Percentiles rank a stretch among this genome's conserved stretches.
Evolutionary conservation across 2,113 vertebrate genomes (phyloP).

Genomic region (Pteropus alecto): DNA sequence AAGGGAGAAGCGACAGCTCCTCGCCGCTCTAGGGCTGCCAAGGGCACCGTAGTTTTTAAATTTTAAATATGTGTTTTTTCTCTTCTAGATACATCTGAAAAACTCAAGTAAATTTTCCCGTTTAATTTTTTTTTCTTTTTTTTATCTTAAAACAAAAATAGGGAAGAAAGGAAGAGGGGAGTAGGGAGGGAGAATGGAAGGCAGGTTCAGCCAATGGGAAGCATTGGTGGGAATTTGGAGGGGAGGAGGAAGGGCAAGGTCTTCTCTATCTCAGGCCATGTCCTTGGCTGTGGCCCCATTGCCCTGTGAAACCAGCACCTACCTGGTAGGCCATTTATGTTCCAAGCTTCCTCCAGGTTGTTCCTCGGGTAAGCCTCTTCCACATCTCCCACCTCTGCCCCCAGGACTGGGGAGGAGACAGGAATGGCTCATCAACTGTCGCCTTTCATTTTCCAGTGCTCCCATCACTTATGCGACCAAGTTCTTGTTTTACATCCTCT

Average conservation of each 20-base stretch:
- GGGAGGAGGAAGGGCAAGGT: background rate
- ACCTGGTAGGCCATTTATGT: background rate
- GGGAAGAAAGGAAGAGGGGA: background rate
- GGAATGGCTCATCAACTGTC: background rate
- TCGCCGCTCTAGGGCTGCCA: background rate
- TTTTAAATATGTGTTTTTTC: background rate
- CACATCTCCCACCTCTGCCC: background rate
- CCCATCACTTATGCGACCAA: background rate
- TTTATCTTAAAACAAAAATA: background rate
- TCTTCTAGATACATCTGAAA: background rate
- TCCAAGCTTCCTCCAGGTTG: background rate
- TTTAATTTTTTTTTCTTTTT: background rate
- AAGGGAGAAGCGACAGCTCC: background rate
- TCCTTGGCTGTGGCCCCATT: accelerated
- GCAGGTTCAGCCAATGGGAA: background rate
- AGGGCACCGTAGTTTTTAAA: background rate
- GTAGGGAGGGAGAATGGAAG: background rate
- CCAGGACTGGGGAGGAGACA: accelerated
- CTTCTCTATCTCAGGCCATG: accelerated
- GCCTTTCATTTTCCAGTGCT: background rate
- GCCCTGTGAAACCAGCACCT: background rate
- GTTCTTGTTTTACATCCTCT: background rate
- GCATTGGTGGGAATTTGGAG: accelerated
- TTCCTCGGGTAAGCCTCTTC: background rate
- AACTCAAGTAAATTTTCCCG: background rate